phyloP scores from a whole-genome alignment of 2,888 invertebrate species.

The Tenthredo notha region DNA sequence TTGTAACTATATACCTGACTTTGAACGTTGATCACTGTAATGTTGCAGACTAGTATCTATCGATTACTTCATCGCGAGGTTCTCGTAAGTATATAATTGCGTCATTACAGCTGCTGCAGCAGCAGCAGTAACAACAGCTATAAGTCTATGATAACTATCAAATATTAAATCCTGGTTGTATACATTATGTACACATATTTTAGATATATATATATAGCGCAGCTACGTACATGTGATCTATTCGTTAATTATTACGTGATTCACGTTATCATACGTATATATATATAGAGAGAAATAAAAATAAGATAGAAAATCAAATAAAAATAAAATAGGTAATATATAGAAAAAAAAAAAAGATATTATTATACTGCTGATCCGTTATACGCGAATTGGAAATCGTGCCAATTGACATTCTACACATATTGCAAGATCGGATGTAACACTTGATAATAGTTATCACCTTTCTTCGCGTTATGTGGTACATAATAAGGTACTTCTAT shows the following conservation, averaged over 20 bases:
- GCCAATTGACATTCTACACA: not conserved
- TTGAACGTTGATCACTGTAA: not conserved
- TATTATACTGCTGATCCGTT: not conserved
- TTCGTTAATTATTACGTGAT: too few relatives aligned
- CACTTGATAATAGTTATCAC: not conserved
- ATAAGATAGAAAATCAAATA: too few relatives aligned
- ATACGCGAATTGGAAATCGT: not conserved
- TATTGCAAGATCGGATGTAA: not conserved
- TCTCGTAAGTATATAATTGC: conserved; percentile 7
- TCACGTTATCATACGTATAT: too few relatives aligned
- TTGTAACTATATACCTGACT: not conserved
- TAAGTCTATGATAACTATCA: not conserved
- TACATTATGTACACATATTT: too few relatives aligned
- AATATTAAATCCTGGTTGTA: too few relatives aligned
- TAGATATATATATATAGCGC: too few relatives aligned
- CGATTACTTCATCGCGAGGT: conserved; percentile 32
- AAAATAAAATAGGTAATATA: not conserved
- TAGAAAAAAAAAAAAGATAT: not conserved
- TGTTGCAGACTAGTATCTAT: not conserved
- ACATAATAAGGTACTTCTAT: too few relatives aligned
- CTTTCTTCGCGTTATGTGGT: too few relatives aligned
- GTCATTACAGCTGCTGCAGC: conserved; percentile 10
- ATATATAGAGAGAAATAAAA: too few relatives aligned
- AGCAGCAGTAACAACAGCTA: not conserved
- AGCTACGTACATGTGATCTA: too few relatives aligned